Evolutionary conservation across 23 tunicate species (phyloP).

Genomic region (Trididemnum nubilum): DNA sequence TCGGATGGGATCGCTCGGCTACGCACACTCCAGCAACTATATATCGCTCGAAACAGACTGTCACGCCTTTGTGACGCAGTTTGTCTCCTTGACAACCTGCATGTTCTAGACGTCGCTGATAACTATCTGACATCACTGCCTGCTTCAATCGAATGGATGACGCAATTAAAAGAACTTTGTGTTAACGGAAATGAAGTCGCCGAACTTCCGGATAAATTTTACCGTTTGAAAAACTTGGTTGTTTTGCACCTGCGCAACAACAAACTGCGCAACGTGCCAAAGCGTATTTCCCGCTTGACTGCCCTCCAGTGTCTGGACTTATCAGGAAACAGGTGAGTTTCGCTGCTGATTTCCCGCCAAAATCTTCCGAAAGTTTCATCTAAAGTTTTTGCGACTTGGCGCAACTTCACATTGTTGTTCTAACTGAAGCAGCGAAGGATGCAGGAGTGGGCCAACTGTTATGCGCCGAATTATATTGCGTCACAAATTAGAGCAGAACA

Average conservation of each 20-base stretch:
- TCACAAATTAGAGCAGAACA: no score
- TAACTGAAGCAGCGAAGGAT: no score
- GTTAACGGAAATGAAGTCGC: constrained; percentile 49
- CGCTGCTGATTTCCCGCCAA: not conserved
- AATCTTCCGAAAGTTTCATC: no score
- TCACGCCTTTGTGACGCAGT: constrained; percentile 48
- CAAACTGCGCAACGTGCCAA: constrained; percentile 55
- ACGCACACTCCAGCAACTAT: constrained; percentile 28
- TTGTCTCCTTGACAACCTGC: constrained; percentile 44
- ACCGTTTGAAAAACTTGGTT: constrained; percentile 41
- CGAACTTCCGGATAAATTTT: constrained; percentile 56
- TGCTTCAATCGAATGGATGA: constrained; percentile 54
- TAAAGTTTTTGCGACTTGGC: no score
- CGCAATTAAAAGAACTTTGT: constrained; percentile 47
- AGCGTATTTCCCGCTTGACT: constrained; percentile 67
- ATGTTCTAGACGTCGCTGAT: constrained; percentile 38
- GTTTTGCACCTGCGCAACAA: constrained; percentile 74
- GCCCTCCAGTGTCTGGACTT: constrained; percentile 58
- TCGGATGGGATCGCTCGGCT: constrained; percentile 58
- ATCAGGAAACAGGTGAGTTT: constrained; percentile 69
- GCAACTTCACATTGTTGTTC: no score
- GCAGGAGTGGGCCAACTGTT: no score
- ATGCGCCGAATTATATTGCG: no score
- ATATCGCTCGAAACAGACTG: constrained; percentile 48
- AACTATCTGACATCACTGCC: constrained; percentile 57